Percentiles rank a stretch among this genome's conserved stretches.
phyloP scores from a whole-genome alignment of 2,888 invertebrate genomes.

The Heliconius ismenius region DNA sequence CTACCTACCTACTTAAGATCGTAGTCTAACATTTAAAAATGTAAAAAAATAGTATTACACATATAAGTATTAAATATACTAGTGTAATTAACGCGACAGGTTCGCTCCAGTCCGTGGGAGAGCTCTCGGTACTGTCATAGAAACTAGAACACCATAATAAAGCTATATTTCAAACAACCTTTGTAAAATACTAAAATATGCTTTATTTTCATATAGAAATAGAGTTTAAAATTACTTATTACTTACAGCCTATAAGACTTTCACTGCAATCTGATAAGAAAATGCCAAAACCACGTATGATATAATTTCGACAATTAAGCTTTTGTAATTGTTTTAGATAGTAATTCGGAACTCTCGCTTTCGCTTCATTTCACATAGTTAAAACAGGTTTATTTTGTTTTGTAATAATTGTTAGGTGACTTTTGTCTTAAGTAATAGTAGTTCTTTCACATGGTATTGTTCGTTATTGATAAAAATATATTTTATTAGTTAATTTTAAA shows the following conservation, averaged over 20 bases:
- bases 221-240: slow-evolving; percentile 24
- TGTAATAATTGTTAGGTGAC: not conserved
- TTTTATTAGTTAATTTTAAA: too few species aligned
- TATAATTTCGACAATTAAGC: slow-evolving; percentile 35
- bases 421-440: not conserved
- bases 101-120: slow-evolving; percentile 6
- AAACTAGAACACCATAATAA: slow-evolving; percentile 9
- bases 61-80: not conserved
- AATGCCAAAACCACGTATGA: slow-evolving; percentile 29
- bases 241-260: slow-evolving; percentile 12
- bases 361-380: slow-evolving; percentile 40
- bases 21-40: too few species aligned
- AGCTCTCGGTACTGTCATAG: not conserved
- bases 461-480: not conserved
- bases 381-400: slow-evolving; percentile 21
- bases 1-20: too few species aligned
- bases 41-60: too few species aligned
- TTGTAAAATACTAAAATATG: not conserved
- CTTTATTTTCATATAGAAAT: not conserved
- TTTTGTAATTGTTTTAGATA: slow-evolving; percentile 33
- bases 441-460: not conserved
- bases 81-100: slow-evolving; percentile 1
- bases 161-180: not conserved
- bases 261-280: slow-evolving; percentile 34
- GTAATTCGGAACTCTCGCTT: slow-evolving; percentile 38